Evolutionary conservation across 2,888 invertebrate species (phyloP), one percentile per base, ranked within the genome.

Genomic region (Bhutanitis thaidina): DNA sequence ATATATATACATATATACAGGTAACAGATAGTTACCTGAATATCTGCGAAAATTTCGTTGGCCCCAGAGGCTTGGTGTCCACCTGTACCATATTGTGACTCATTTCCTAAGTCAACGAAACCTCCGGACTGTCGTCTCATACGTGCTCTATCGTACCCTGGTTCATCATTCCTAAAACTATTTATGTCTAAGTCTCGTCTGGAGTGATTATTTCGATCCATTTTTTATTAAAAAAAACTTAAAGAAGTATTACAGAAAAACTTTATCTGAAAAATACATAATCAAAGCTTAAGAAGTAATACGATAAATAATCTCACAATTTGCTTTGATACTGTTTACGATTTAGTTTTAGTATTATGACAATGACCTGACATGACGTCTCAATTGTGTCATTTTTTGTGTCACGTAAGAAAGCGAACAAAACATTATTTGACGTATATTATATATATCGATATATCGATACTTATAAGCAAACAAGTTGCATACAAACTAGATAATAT

Each of bases 21-120:
- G n/a, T 20, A 20, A 20, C 3, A 20, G 7, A 7, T 15, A 13
- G 15, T 25, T 8, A 96, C 97, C 91, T 96, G 96, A 85, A 97
- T 96, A 72, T 97, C 96, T 20, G 96, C 95, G 81, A 96, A 97
- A 52, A 97, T 92, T 85, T 97, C 97, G 80, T 97, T 97, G 16
- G 95, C 95, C 50, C 96, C 95, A 43, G 95, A 94, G 16, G 94
- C 94, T 78, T 95, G 95, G 77, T 96, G 96, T 15, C 96, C 96
- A 61, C 95, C 95, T 49, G 94, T 92, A 54, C 93, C 94, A 81
- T 93, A 94, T 73, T 93, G 93, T 80, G 92, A 92, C 80, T 93
- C 93, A 80, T 92, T 93, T 46, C 94, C 94, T 44, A 95, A 89
- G 71, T 94, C 95, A 43, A 94, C 93, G 75, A 95, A 94, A 36